Evolutionary conservation across 2,113 vertebrate species (phyloP), one percentile per base, ranked within the genome.

Genomic region (Salvator merianae): DNA sequence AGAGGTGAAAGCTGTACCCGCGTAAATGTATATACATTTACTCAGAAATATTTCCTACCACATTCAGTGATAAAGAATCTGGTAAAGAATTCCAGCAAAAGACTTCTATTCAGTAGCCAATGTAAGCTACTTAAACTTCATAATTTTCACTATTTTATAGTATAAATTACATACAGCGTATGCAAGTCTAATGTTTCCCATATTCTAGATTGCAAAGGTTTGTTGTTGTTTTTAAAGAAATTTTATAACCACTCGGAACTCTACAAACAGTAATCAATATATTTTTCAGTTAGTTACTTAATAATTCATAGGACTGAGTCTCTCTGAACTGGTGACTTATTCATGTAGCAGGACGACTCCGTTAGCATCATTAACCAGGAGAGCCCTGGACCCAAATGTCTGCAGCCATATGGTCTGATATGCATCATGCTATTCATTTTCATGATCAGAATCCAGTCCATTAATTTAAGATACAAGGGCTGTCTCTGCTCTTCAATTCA

Each of bases 371-470:
- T 10, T 30, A 9, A 24, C 7, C n/a, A 32, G 47, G 24, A 77
- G n/a, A 0, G 0, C 43, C 22, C 9, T 10, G 8, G 70, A 32
- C 28, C 87, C 82, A 69, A 70, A 65, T 36, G 69, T n/a, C 10
- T 30, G 50, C 5, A 84, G 83, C 70, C 24, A 43, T 0, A 0
- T 0, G 1, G 26, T 71, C 34, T 1, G 2, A 40, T 1, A 84
- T 66, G 65, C 59, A 16, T 65, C 50, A 71, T 53, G 10, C 1
- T 79, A 53, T 62, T 30, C 1, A 0, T 32, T 73, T 69, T 36
- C n/a, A 26, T 7, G 14, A 26, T n/a, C 59, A 43, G 65, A 75
- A 20, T 40, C 62, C 18, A 47, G 8, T 43, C 68, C 38, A 73
- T 72, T 73, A 50, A 53, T 72, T 79, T 73, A 50, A 36, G 36